phyloP scores from a whole-genome alignment of 2,888 invertebrate genomes.

The Tiliacea citrago region DNA sequence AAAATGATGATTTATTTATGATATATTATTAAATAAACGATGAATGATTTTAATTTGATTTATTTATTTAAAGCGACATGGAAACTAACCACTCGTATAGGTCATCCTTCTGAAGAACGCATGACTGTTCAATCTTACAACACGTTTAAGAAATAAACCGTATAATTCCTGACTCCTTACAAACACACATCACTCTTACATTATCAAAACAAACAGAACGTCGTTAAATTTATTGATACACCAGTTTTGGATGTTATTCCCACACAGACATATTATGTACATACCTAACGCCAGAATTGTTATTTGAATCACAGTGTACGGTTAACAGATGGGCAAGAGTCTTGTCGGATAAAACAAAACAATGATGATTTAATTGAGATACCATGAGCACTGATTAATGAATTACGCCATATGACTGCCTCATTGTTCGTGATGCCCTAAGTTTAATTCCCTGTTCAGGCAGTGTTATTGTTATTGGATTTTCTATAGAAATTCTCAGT shows the following conservation, averaged over 20 bases:
- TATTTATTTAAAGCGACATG: no score
- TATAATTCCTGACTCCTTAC: not conserved
- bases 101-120: no score
- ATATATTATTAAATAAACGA: no score
- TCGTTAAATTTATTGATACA: constrained; percentile 44
- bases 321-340: constrained; percentile 19
- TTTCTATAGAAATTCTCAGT: no score
- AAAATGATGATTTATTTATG: no score
- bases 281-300: not conserved
- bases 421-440: not conserved
- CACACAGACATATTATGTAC: constrained; percentile 7
- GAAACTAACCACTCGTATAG: no score
- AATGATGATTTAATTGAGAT: constrained; percentile 21
- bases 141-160: constrained; percentile 16
- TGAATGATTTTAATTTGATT: no score
- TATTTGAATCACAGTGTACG: constrained; percentile 14
- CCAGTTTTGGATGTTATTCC: constrained; percentile 35
- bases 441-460: not conserved
- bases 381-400: not conserved
- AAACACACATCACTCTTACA: constrained; percentile 31
- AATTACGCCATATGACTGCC: not conserved
- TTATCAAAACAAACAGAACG: constrained; percentile 27
- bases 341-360: not conserved
- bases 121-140: not conserved
- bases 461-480: not conserved